phyloP scores from a whole-genome alignment of 2,113 vertebrate genomes.

The Atrichornis clamosus region DNA sequence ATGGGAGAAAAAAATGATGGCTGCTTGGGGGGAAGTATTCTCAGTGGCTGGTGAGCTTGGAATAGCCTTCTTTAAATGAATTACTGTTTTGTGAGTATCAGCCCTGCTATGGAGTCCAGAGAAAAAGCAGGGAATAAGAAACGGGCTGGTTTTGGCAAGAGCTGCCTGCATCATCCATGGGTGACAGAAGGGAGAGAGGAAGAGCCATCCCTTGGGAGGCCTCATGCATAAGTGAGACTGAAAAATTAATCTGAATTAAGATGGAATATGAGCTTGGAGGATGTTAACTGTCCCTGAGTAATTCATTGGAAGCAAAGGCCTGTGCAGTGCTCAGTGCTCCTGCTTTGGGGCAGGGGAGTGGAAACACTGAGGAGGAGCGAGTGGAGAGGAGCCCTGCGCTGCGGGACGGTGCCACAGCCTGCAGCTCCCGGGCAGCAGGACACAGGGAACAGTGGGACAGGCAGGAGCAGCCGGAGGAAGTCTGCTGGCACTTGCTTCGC shows the following conservation, averaged over 20 bases:
- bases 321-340: not conserved
- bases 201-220: not conserved
- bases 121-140: not conserved
- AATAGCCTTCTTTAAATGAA: not conserved
- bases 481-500: not conserved
- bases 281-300: not conserved
- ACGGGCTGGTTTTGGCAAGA: not conserved
- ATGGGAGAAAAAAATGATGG: not conserved
- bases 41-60: not conserved
- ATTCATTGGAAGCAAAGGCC: not conserved
- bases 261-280: rapidly evolving
- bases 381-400: not conserved
- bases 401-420: not conserved
- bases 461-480: not conserved
- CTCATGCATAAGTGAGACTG: not conserved
- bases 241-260: not conserved
- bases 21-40: not conserved
- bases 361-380: not conserved
- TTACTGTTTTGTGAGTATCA: not conserved
- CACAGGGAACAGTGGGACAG: not conserved
- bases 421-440: not conserved
- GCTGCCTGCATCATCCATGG: rapidly evolving
- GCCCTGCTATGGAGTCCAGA: not conserved
- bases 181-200: not conserved
- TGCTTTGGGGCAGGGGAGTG: not conserved